Conservation (phyloP, 2,797 vertebrate genomes). For the Artibeus jamaicensis region DNA sequence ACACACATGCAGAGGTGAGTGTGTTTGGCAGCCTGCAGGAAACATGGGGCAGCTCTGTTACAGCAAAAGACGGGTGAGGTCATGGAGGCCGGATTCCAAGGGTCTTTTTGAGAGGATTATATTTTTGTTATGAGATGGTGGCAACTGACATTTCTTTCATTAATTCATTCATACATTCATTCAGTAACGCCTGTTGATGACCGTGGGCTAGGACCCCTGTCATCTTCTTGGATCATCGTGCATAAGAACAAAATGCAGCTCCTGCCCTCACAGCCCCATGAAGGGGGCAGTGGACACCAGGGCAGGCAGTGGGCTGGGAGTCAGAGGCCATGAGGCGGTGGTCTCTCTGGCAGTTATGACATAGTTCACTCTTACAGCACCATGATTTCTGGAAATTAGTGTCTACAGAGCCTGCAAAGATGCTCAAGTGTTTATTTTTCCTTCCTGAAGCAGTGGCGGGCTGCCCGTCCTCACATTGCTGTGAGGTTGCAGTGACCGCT, state of each 20-base stretch:
- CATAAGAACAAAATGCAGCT: neutral
- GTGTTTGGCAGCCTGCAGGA: neutral
- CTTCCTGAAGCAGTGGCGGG: neutral
- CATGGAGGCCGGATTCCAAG: neutral
- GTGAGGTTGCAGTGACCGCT: neutral
- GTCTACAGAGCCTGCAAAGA: neutral
- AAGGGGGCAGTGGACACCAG: neutral
- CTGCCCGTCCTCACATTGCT: neutral
- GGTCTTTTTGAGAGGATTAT: neutral
- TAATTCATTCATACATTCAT: neutral
- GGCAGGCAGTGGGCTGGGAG: neutral
- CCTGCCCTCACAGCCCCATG: neutral
- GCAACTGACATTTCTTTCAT: neutral
- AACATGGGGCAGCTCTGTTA: neutral
- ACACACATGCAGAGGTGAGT: neutral
- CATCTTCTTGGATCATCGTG: neutral
- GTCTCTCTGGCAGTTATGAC: neutral
- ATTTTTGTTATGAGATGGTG: neutral
- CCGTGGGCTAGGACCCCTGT: neutral
- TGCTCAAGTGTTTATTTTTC: constrained; percentile 19
- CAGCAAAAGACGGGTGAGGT: neutral
- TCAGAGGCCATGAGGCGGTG: neutral
- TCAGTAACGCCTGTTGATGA: neutral
- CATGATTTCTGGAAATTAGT: neutral
- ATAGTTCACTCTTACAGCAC: neutral